These are phyloP conservation scores for Melanotaenia nigrans DNA, from an alignment of 2,797 vertebrate species.

Conservation along the genomic window DNA sequence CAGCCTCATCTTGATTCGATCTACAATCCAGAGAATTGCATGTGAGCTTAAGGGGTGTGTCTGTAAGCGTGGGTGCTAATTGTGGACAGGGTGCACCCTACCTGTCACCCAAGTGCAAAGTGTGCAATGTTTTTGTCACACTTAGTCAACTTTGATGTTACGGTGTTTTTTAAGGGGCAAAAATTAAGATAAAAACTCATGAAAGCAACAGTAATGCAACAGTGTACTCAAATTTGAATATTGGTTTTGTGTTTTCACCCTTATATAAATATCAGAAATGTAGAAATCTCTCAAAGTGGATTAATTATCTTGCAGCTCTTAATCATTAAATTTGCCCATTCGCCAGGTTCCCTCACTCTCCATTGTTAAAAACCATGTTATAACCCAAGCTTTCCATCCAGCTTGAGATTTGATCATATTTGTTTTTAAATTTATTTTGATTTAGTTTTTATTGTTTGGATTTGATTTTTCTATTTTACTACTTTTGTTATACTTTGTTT, in stretches of 20 bases:
- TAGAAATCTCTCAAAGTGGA: neutral
- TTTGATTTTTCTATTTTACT: too few species aligned
- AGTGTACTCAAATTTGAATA: neutral
- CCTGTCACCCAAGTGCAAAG: neutral
- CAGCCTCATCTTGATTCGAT: neutral
- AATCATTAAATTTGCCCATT: neutral
- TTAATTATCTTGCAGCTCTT: neutral
- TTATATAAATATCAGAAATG: neutral
- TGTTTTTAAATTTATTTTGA: too few species aligned
- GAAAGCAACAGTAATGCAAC: neutral
- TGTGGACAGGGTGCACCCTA: neutral
- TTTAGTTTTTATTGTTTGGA: too few species aligned
- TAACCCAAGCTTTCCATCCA: too few species aligned
- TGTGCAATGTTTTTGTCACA: neutral
- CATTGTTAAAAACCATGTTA: neutral
- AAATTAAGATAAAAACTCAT: neutral
- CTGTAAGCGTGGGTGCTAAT: neutral
- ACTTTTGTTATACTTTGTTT: too few species aligned
- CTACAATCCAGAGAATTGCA: neutral
- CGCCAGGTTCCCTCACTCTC: neutral
- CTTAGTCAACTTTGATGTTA: neutral
- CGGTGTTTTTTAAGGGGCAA: too few species aligned
- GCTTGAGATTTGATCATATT: too few species aligned
- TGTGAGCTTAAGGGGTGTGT: neutral
- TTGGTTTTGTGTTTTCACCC: neutral